phyloP scores from a whole-genome alignment of 2,113 vertebrate genomes.

The Spilogale gracilis region DNA sequence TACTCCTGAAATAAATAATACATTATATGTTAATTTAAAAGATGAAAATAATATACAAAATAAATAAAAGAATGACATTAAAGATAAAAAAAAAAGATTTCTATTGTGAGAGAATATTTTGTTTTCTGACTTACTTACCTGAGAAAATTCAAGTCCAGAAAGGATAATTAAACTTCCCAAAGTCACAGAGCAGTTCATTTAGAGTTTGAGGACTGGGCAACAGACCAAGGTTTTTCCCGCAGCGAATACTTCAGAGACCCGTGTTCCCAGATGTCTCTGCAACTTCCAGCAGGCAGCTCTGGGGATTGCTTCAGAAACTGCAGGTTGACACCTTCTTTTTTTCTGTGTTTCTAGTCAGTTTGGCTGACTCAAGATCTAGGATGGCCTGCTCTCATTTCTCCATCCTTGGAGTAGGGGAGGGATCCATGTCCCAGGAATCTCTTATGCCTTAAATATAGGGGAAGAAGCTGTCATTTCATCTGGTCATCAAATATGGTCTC shows the following conservation, averaged over 20 bases:
- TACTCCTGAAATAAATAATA: too few species aligned
- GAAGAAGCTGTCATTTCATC: background rate
- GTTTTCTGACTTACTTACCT: slow-evolving; percentile 3
- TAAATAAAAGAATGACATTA: too few species aligned
- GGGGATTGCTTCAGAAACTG: background rate
- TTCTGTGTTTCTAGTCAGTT: background rate
- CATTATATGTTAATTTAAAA: too few species aligned
- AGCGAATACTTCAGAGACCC: background rate
- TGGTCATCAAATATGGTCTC: background rate
- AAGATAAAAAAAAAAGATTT: background rate
- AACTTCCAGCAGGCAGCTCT: background rate
- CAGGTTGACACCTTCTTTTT: background rate
- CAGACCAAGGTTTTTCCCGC: background rate
- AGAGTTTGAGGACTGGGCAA: background rate
- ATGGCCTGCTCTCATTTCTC: background rate
- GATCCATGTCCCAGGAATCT: background rate
- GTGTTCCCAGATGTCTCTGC: slow-evolving; percentile 18
- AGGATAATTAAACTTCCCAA: background rate
- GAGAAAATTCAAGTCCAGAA: background rate
- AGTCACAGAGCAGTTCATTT: background rate
- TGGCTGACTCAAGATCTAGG: background rate
- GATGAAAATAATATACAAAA: too few species aligned
- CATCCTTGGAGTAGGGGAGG: background rate
- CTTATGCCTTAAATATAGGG: background rate
- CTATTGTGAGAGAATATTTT: background rate